Evolutionary conservation across 2,797 vertebrate genomes (phyloP).

Genomic region (Poecilia picta): DNA sequence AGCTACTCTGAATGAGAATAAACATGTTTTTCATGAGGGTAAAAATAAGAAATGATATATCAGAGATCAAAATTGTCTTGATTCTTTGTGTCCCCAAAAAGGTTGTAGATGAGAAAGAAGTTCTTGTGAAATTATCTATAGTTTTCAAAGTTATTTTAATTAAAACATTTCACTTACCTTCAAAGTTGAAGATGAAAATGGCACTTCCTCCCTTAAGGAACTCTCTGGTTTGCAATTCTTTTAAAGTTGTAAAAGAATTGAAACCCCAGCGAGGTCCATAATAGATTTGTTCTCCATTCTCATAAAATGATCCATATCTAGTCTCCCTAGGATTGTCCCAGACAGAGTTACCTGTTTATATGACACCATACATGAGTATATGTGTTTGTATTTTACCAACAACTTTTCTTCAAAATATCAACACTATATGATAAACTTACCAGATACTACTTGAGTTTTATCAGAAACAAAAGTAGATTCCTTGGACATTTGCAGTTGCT

Average conservation of each 20-base stretch:
- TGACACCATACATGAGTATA: accelerated
- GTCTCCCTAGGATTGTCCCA: constrained; percentile 45
- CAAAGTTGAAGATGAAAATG: constrained; percentile 46
- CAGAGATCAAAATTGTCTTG: no score
- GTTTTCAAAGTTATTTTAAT: not conserved
- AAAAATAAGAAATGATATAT: no score
- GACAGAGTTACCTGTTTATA: not conserved
- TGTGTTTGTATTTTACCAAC: not conserved
- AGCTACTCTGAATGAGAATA: no score
- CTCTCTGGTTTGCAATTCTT: constrained; percentile 17
- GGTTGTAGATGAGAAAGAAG: not conserved
- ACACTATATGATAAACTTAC: not conserved
- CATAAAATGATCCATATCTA: not conserved
- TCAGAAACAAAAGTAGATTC: constrained; percentile 31
- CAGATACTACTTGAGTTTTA: accelerated
- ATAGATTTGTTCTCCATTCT: constrained; percentile 22
- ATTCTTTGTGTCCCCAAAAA: no score
- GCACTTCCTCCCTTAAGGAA: constrained; percentile 51
- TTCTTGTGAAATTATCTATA: not conserved
- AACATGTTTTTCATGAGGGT: no score
- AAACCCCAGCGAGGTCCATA: accelerated
- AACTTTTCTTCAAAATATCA: not conserved
- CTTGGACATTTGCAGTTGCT: constrained; percentile 55
- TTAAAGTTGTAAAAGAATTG: accelerated
- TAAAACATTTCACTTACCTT: constrained; percentile 35